Percentiles rank a stretch among this genome's conserved stretches.
Evolutionary conservation across 2,797 vertebrate genomes (phyloP).

Genomic region (Lepidocolaptes lacrymiger): DNA sequence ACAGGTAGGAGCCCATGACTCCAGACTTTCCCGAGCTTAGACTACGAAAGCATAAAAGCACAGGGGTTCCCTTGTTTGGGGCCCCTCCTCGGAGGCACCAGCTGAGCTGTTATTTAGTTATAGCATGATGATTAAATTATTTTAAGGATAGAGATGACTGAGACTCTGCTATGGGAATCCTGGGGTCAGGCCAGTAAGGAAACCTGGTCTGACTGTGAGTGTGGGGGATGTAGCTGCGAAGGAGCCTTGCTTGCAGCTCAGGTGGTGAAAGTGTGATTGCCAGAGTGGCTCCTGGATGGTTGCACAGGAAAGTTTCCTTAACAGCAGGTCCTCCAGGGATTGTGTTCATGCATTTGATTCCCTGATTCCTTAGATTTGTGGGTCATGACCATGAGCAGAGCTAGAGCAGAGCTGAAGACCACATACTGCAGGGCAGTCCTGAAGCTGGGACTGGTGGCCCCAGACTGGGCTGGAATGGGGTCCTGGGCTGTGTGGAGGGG

Average conservation of each 20-base stretch:
- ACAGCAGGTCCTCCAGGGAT: neutral
- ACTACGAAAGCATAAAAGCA: fast-evolving
- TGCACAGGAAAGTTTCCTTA: neutral
- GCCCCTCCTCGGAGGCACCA: fast-evolving
- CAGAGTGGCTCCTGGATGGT: neutral
- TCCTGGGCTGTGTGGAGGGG: neutral
- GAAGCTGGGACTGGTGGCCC: too few relatives aligned
- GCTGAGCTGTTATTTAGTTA: neutral
- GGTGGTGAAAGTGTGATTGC: fast-evolving
- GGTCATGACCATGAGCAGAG: neutral
- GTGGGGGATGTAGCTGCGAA: fast-evolving
- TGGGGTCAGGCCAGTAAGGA: fast-evolving
- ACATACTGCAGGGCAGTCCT: fast-evolving
- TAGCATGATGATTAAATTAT: neutral
- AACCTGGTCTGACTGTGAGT: neutral
- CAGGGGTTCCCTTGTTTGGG: fast-evolving
- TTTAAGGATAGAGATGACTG: neutral
- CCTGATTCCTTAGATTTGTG: neutral
- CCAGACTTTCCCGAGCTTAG: neutral
- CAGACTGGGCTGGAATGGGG: neutral
- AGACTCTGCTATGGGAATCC: neutral
- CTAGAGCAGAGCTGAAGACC: neutral
- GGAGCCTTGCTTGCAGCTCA: neutral
- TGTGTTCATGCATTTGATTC: neutral
- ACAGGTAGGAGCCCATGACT: neutral